These are phyloP conservation scores for Rhincodon typus DNA, from an alignment of 2,797 vertebrate species.

Conservation along the genomic window DNA sequence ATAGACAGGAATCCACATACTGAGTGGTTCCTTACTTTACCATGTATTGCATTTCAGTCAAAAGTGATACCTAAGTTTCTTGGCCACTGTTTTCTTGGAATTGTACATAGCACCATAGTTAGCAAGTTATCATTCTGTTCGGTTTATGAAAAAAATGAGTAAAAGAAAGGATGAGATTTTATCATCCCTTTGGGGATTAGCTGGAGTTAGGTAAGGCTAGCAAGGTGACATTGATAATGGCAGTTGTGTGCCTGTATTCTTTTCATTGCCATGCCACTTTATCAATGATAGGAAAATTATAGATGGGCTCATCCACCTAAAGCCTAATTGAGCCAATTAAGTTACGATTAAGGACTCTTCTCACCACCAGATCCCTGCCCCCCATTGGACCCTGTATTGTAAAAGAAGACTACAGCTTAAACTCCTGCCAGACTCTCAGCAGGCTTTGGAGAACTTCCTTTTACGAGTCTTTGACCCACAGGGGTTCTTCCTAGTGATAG, in stretches of 20 bases:
- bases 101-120: neutral
- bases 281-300: neutral
- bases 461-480: neutral
- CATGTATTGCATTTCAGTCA: neutral
- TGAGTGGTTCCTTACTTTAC: neutral
- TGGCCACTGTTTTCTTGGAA: neutral
- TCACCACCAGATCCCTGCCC: neutral
- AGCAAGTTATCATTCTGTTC: neutral
- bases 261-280: neutral
- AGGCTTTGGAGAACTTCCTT: neutral
- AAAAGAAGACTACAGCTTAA: neutral
- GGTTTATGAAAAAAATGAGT: neutral
- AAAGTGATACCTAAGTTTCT: neutral
- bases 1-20: neutral
- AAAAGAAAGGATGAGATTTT: neutral
- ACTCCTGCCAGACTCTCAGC: neutral
- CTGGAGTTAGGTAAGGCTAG: neutral
- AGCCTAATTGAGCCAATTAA: neutral
- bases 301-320: neutral
- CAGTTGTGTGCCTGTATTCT: neutral
- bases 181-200: neutral
- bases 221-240: neutral
- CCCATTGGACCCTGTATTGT: neutral
- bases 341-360: neutral
- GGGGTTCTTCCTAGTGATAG: neutral